Evolutionary conservation across 1,140 invertebrate species (phyloP).

Genomic region (Drosophila aff.): DNA sequence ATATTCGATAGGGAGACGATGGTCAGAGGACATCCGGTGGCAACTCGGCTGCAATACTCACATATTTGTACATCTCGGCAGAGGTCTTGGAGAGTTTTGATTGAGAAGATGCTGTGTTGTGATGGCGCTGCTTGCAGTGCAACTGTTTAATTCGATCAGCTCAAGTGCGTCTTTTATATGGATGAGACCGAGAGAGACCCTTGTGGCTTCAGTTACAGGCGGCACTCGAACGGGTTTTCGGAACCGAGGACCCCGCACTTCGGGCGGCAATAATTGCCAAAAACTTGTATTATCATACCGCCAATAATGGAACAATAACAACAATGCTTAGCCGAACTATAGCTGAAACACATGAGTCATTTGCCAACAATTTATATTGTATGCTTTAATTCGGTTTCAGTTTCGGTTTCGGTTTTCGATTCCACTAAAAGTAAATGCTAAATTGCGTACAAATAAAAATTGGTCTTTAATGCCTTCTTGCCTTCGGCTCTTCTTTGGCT

Average conservation of each 20-base stretch:
- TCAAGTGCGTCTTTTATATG: conserved; percentile 75
- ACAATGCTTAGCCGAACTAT: conserved; percentile 47
- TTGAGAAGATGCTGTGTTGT: conserved; percentile 38
- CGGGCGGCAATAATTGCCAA: conserved; percentile 71
- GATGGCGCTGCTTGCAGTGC: conserved; percentile 61
- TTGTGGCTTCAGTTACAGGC: conserved; percentile 21
- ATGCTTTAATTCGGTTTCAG: conserved; percentile 69
- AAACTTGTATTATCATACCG: conserved; percentile 61
- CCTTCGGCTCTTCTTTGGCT: conserved; percentile 9
- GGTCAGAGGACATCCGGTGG: background rate
- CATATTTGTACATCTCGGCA: conserved; percentile 73
- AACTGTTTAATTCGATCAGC: conserved; percentile 72
- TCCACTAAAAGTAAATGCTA: conserved; percentile 48
- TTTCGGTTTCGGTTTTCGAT: conserved; percentile 50
- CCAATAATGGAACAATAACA: conserved; percentile 73
- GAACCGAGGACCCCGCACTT: conserved; percentile 45
- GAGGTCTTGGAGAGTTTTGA: background rate
- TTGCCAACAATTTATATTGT: conserved; percentile 76
- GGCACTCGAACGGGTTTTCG: conserved; percentile 61
- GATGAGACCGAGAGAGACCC: conserved; percentile 23
- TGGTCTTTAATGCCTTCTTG: conserved; percentile 54
- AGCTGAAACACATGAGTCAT: conserved; percentile 77
- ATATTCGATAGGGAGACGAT: background rate
- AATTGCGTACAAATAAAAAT: conserved; percentile 55
- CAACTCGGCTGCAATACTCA: conserved; percentile 45